A percentile compares a stretch with the other conserved stretches of the same genome.
Conservation (phyloP, 2,113 vertebrate species). For the Panurus biarmicus region DNA sequence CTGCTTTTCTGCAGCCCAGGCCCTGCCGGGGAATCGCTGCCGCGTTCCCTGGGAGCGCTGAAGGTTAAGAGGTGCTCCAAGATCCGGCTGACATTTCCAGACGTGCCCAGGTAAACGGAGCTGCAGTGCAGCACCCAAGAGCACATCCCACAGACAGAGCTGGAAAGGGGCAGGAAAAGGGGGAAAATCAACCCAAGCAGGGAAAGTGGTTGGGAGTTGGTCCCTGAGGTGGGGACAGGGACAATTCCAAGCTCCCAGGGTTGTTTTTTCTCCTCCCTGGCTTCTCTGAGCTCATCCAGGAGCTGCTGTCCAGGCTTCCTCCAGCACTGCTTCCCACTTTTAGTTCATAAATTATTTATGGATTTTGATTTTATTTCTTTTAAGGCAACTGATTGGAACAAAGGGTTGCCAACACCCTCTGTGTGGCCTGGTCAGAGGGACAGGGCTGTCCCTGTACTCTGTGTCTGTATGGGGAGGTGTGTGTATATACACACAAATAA, state of each 20-base stretch:
- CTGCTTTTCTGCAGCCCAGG: not conserved
- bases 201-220: rapidly evolving
- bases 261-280: not conserved
- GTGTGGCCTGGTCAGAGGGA: not conserved
- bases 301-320: not conserved
- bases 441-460: not conserved
- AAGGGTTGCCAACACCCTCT: not conserved
- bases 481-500: not conserved
- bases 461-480: no score
- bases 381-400: not conserved
- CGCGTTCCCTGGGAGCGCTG: rapidly evolving
- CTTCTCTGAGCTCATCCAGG: not conserved
- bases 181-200: not conserved
- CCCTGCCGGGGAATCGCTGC: not conserved
- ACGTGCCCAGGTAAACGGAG: not conserved
- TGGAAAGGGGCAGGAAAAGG: not conserved
- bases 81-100: not conserved
- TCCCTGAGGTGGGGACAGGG: not conserved
- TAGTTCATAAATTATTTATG: not conserved
- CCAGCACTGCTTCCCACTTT: rapidly evolving
- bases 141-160: not conserved
- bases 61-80: conserved; percentile 31
- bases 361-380: not conserved
- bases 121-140: not conserved
- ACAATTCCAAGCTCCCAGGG: rapidly evolving